Percentiles rank a stretch among this genome's conserved stretches.
phyloP scores from a whole-genome alignment of 2,888 invertebrate species.

The Nemapogon koenigi region DNA sequence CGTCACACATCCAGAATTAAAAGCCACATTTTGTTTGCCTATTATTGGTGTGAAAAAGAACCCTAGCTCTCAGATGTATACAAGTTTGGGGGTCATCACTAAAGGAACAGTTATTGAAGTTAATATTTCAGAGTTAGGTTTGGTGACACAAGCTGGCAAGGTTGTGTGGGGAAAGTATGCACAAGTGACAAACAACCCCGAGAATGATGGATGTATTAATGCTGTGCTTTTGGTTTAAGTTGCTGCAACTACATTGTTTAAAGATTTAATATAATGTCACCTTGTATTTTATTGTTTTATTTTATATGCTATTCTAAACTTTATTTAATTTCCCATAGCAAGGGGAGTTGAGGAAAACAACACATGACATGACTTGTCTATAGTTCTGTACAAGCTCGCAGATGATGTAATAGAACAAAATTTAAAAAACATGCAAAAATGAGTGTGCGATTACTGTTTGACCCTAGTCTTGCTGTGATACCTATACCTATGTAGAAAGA shows the following conservation, averaged over 20 bases:
- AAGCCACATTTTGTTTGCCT: conserved; percentile 96
- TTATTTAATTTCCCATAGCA: too few species aligned
- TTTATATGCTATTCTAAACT: conserved; percentile 1
- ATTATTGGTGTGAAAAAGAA: conserved; percentile 99
- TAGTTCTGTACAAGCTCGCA: too few species aligned
- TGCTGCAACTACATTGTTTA: not conserved
- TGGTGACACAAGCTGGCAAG: conserved; percentile 98
- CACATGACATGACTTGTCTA: too few species aligned
- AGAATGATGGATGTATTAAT: conserved; percentile 99
- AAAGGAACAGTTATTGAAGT: conserved; percentile 98
- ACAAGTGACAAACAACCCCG: conserved; percentile 99
- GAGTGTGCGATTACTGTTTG: too few species aligned
- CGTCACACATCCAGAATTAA: conserved; percentile 98
- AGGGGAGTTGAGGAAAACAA: too few species aligned
- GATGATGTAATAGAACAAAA: too few species aligned
- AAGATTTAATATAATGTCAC: conserved; percentile 8
- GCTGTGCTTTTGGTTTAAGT: conserved; percentile 92
- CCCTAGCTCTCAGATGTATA: conserved; percentile 97
- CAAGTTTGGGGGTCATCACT: conserved; percentile 96
- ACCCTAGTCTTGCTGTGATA: too few species aligned
- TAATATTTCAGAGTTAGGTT: conserved; percentile 96
- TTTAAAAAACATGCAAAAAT: too few species aligned
- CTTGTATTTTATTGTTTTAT: conserved; percentile 12
- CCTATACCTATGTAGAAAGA: too few species aligned
- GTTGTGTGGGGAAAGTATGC: conserved; percentile 99